Base-by-base conservation (phyloP, 2,113 vertebrate species). In the Chunga burmeisteri region DNA sequence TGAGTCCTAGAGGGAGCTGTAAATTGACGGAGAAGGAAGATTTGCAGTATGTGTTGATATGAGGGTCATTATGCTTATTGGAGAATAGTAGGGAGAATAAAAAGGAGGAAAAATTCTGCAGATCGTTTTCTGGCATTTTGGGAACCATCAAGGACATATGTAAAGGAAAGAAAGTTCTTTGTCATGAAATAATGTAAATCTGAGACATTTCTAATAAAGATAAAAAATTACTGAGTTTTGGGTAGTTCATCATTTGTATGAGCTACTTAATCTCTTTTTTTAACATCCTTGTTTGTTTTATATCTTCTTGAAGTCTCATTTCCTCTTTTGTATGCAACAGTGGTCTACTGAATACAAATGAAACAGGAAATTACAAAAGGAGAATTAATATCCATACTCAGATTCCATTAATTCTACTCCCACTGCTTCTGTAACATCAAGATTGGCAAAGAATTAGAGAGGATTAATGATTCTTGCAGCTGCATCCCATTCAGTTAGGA, bases 361-460 rank as follows among this genome's bases (percentile, higher is more conserved):
- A 89, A 81, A 94, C 22, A 85, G 47, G 81, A 95, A 89, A 94
- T 67, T 87, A 79, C 32, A 81, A 84, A 84, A 81, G 50, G 11
- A 70, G 47, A 81, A 86, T 92, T 96, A 95, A 93, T 96, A 94
- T 34, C 47, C 61, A 55, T 40, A 63, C 30, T 56, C 62, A 77
- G 55, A 81, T 93, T 70, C 55, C 40, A 89, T 81, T 81, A 91
- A 17, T 58, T 68, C 52, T 89, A 81, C n/a, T 93, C 79, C 40
- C 34, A 81, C 38, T n/a, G 32, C 11, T 93, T 83, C 59, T 83
- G 10, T 86, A 73, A 73, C 38, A 71, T 66, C 29, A 79, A 66
- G 55, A 74, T 1, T 32, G 38, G 42, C 46, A 89, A 92, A 67
- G 47, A 95, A 71, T 81, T 89, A 89, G 55, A 70, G 44, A 83